These are phyloP conservation scores for Anas acuta DNA, from an alignment of 2,797 vertebrate genomes.

Conservation along the genomic window DNA sequence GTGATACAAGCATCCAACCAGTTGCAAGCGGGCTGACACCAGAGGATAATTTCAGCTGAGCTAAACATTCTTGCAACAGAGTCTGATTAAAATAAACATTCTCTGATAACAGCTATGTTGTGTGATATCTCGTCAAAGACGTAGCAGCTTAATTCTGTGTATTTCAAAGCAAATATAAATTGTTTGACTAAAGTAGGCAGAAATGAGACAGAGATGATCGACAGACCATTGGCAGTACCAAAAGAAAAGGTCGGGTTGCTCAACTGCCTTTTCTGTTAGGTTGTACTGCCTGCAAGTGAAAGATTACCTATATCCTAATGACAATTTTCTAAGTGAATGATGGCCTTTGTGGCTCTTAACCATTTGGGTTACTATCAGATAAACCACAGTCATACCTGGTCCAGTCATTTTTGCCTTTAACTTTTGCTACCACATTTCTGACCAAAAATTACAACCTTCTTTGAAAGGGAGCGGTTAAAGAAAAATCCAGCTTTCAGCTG, in stretches of 20 bases:
- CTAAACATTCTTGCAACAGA: background rate
- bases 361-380: background rate
- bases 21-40: background rate
- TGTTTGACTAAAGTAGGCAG: background rate
- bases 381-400: background rate
- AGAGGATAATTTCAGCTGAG: background rate
- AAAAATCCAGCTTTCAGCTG: background rate
- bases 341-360: background rate
- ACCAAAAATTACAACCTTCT: background rate
- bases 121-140: background rate
- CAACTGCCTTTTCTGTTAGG: background rate
- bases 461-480: background rate
- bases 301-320: background rate
- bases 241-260: background rate
- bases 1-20: background rate
- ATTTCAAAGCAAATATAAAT: background rate
- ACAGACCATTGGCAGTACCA: background rate
- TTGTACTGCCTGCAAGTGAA: background rate
- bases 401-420: background rate
- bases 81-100: background rate
- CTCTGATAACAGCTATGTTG: background rate
- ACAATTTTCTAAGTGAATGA: background rate
- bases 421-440: background rate
- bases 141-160: background rate
- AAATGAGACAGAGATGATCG: background rate